phyloP scores from a whole-genome alignment of 2,113 vertebrate species.

The Xenopus borealis region DNA sequence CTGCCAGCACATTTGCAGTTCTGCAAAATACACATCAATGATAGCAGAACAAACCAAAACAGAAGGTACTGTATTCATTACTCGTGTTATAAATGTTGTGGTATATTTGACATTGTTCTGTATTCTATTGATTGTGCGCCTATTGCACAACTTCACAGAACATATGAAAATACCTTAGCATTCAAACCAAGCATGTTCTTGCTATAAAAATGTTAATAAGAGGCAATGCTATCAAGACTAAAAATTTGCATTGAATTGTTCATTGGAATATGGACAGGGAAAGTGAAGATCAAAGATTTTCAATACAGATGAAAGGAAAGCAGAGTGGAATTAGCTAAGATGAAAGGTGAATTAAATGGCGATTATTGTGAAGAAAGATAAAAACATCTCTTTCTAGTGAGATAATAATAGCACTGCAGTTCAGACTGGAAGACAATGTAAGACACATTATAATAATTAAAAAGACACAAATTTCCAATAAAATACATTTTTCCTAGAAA shows the following conservation, averaged over 20 bases:
- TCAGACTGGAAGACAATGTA: constrained; percentile 5
- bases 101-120: no score
- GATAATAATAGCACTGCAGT: constrained; percentile 32
- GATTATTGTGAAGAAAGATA: constrained; percentile 40
- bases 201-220: neutral
- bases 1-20: no score
- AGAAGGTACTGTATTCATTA: no score
- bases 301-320: constrained; percentile 25
- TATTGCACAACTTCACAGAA: neutral
- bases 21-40: no score
- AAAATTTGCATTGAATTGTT: constrained; percentile 15
- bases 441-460: constrained; percentile 20
- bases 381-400: constrained; percentile 11
- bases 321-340: constrained; percentile 34
- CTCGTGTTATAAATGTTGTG: no score
- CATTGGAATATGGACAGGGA: constrained; percentile 2
- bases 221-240: constrained; percentile 3
- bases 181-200: neutral
- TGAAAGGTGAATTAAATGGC: constrained; percentile 39
- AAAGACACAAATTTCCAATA: constrained; percentile 6
- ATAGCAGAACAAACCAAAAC: no score
- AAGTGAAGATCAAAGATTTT: constrained; percentile 35
- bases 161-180: neutral
- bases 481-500: constrained; percentile 30
- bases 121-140: no score